These are phyloP conservation scores for Bolinopsis microptera DNA, from an alignment of 37 sponge, comb jelly and placozoan genomes.

Conservation along the genomic window DNA sequence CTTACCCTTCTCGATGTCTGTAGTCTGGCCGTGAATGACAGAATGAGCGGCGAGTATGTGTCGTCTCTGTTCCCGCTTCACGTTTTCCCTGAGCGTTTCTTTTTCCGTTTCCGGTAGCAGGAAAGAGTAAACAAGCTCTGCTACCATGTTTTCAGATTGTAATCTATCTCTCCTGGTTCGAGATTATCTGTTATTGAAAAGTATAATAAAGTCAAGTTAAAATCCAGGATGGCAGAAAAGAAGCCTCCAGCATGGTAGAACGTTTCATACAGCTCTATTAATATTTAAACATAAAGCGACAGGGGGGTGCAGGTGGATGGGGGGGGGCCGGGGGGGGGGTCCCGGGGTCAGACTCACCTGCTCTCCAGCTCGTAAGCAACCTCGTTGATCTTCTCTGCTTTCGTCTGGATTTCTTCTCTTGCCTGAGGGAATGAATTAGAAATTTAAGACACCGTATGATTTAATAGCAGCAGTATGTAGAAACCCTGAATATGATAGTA, in stretches of 20 bases:
- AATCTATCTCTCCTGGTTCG: constrained; percentile 55
- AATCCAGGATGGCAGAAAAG: too few species aligned
- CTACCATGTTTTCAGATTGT: constrained; percentile 71
- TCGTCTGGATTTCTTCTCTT: constrained; percentile 75
- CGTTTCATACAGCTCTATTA: too few species aligned
- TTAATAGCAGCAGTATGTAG: too few species aligned
- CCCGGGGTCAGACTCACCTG: constrained; percentile 75
- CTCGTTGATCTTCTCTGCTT: constrained; percentile 82
- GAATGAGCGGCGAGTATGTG: constrained; percentile 90
- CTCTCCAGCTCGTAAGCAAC: constrained; percentile 80
- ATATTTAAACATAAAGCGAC: too few species aligned
- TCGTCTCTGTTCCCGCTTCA: constrained; percentile 68
- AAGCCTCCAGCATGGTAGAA: too few species aligned
- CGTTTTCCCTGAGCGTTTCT: constrained; percentile 77
- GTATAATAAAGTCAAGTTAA: too few species aligned
- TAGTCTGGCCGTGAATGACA: constrained; percentile 71
- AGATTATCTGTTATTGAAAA: too few species aligned
- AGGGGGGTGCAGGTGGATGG: too few species aligned
- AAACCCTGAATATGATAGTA: too few species aligned
- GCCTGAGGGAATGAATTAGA: constrained; percentile 67
- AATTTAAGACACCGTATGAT: too few species aligned
- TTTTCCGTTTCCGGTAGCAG: constrained; percentile 97
- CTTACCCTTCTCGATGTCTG: constrained; percentile 50
- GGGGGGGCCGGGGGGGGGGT: too few species aligned
- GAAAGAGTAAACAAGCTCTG: constrained; percentile 91